These are phyloP conservation scores for Lates japonicus DNA, from an alignment of 2,797 vertebrate genomes.

Conservation along the genomic window DNA sequence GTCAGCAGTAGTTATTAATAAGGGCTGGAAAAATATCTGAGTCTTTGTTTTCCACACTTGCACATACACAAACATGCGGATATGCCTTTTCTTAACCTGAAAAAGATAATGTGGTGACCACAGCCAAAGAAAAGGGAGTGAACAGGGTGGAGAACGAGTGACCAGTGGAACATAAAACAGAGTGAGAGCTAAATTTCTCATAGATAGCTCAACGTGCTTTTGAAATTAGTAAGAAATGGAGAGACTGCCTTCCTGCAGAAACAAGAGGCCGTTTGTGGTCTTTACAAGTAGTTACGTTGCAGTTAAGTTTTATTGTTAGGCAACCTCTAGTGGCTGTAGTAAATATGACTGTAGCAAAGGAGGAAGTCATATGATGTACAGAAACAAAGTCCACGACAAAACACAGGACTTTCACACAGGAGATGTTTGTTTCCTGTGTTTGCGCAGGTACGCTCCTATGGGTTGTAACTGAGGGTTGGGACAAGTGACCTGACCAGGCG, in stretches of 20 bases:
- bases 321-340: background rate
- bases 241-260: background rate
- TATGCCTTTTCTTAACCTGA: constrained; percentile 31
- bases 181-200: constrained; percentile 46
- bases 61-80: constrained; percentile 14
- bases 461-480: background rate
- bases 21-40: constrained; percentile 30
- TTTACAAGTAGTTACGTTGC: background rate
- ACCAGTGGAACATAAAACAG: constrained; percentile 52
- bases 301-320: too few species aligned
- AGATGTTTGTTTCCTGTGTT: background rate
- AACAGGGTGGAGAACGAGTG: constrained; percentile 45
- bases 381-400: background rate
- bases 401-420: background rate
- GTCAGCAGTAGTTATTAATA: constrained; percentile 40
- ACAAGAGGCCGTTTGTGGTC: background rate
- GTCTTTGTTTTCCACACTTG: constrained; percentile 52
- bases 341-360: background rate
- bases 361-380: background rate
- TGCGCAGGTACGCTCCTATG: too few species aligned
- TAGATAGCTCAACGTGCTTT: constrained; percentile 47
- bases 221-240: constrained; percentile 52
- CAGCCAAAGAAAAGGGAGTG: constrained; percentile 33
- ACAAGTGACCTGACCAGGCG: constrained; percentile 7
- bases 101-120: constrained; percentile 24